A percentile compares a stretch with the other conserved stretches of the same genome.
These are phyloP conservation scores for Thyatira batis DNA, from an alignment of 2,888 invertebrate genomes.

Conservation along the genomic window DNA sequence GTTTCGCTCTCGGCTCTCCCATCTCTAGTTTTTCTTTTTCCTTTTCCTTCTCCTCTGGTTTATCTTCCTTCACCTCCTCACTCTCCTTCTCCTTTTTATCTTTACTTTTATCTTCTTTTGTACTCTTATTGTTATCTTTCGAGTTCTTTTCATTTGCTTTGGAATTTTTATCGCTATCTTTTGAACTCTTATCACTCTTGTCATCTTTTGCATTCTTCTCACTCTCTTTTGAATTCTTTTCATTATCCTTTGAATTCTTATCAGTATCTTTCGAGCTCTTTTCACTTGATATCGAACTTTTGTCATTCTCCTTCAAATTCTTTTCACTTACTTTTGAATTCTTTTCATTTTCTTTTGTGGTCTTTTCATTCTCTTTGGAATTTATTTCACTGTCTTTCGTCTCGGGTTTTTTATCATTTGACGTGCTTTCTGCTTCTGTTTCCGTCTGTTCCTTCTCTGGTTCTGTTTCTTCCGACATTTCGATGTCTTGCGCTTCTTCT, in stretches of 20 bases:
- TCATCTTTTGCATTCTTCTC: background rate
- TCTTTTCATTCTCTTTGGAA: background rate
- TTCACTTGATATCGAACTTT: background rate
- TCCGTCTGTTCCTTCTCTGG: slow-evolving; percentile 40
- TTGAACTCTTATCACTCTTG: background rate
- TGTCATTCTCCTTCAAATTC: background rate
- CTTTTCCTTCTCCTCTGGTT: slow-evolving; percentile 37
- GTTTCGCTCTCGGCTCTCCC: slow-evolving; percentile 67
- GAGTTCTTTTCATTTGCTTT: background rate
- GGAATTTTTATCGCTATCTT: background rate
- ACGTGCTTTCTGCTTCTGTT: background rate
- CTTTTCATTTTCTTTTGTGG: background rate
- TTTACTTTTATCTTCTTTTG: slow-evolving; percentile 27
- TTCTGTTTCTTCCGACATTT: slow-evolving; percentile 23
- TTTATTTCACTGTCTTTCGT: background rate
- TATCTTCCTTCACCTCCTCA: slow-evolving; percentile 22
- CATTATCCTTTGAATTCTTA: background rate
- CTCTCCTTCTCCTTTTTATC: slow-evolving; percentile 15
- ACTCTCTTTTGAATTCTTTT: background rate
- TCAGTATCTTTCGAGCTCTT: background rate
- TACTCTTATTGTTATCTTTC: slow-evolving; percentile 1
- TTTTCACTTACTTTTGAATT: background rate
- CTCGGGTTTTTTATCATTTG: background rate
- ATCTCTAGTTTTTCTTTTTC: slow-evolving; percentile 38
- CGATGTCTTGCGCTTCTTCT: slow-evolving; percentile 12